Conservation (phyloP, 1,140 invertebrate genomes). For the Spodoptera frugiperda region DNA sequence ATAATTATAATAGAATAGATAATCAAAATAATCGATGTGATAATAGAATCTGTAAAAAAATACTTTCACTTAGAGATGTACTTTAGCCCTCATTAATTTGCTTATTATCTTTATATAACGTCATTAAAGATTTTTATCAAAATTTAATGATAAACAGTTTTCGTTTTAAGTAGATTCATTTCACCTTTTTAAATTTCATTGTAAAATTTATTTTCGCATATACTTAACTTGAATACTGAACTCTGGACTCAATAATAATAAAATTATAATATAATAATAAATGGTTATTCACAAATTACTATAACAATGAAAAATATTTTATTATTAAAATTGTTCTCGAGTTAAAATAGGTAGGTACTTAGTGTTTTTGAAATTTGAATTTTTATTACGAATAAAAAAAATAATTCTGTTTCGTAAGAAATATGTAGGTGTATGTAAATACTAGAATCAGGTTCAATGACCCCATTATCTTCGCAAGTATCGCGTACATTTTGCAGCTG, state of each 20-base stretch:
- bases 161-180: too few relatives aligned
- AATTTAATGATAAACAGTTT: slow-evolving; percentile 5
- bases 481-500: slow-evolving; percentile 57
- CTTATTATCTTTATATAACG: not conserved
- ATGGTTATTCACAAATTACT: too few relatives aligned
- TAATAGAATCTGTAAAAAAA: not conserved
- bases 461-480: slow-evolving; percentile 62
- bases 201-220: not conserved
- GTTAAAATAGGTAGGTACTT: not conserved
- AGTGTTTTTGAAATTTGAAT: not conserved
- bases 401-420: not conserved
- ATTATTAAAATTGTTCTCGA: not conserved
- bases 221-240: too few relatives aligned
- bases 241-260: too few relatives aligned
- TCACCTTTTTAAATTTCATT: too few relatives aligned
- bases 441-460: slow-evolving; percentile 60
- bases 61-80: not conserved
- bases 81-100: not conserved
- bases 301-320: not conserved
- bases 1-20: not conserved
- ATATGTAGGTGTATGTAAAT: slow-evolving; percentile 27
- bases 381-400: not conserved
- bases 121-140: slow-evolving; percentile 6
- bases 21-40: not conserved
- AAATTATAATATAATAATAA: too few relatives aligned